Evolutionary conservation across 1,140 invertebrate genomes (phyloP).

Genomic region (Mizuhopecten yessoensis): DNA sequence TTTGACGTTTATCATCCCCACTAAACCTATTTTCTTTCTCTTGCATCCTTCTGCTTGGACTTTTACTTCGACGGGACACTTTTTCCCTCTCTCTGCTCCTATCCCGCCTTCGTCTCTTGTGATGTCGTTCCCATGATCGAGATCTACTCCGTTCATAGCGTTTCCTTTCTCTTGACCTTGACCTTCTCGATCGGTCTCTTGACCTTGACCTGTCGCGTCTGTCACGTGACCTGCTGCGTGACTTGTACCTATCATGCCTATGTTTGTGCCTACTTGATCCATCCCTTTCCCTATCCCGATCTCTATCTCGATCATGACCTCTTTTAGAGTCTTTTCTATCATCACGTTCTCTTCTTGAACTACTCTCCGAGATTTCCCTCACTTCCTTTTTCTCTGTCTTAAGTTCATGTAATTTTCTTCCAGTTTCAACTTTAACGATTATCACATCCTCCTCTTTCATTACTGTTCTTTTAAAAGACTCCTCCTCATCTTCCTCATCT

Average conservation of each 20-base stretch:
- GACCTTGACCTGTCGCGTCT: slow-evolving; percentile 55
- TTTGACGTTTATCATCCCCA: slow-evolving; percentile 54
- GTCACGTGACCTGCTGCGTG: slow-evolving; percentile 51
- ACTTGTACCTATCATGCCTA: slow-evolving; percentile 44
- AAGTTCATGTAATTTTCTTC: neutral
- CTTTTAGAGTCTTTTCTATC: slow-evolving; percentile 58
- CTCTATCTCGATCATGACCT: slow-evolving; percentile 49
- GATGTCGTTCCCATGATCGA: slow-evolving; percentile 61
- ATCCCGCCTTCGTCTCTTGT: slow-evolving; percentile 46
- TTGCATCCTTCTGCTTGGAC: slow-evolving; percentile 41
- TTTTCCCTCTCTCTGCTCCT: slow-evolving; percentile 40
- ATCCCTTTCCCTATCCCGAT: slow-evolving; percentile 55
- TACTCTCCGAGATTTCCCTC: neutral
- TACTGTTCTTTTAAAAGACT: slow-evolving; percentile 36
- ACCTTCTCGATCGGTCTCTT: slow-evolving; percentile 56
- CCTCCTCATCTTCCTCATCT: slow-evolving; percentile 52
- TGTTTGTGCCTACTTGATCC: slow-evolving; percentile 52
- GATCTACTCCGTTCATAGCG: slow-evolving; percentile 51
- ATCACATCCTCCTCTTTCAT: slow-evolving; percentile 29
- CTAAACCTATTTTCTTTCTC: slow-evolving; percentile 55
- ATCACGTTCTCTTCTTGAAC: neutral
- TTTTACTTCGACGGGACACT: slow-evolving; percentile 43
- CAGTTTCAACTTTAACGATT: neutral
- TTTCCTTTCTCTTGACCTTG: slow-evolving; percentile 60
- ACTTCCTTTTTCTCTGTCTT: slow-evolving; percentile 10